Base-by-base conservation (phyloP, 2,888 invertebrate species). In the Spatulosminthurus flaviceps region DNA sequence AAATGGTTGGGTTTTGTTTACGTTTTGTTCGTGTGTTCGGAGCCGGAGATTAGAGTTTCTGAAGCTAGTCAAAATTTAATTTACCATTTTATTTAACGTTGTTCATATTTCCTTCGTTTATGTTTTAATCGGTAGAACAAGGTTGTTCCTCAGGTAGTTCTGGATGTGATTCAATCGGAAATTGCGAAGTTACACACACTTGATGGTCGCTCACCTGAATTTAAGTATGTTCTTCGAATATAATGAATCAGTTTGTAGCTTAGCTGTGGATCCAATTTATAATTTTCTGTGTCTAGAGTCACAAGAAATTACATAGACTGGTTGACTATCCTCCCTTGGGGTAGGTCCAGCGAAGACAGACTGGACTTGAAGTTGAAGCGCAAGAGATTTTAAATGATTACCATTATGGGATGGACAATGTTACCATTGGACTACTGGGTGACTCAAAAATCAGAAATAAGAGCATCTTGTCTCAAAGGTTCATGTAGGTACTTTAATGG, bases 281-380 rank as follows among this genome's bases (percentile, higher is more conserved):
- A n/a, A n/a, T 34, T 34, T 34, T 34, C 24, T 1, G 69, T 0
- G 34, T 60, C 43, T 86, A 97, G 97, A 88, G 98, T 98, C 0
- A 98, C 98, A 0, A 91, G 99, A 67, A 99, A 99, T 89, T 99
- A 99, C 89, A 91, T 99, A n/a, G 99, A 99, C 88, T 99, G 99
- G 99, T 89, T 99, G 81, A 98, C 99, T 0, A 93, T 93, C 1
- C 89, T 99, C 79, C 99, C 99, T 0, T 99, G 99, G 99, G 98
- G 99, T 4, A 90, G 95, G 64, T 93, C 92, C 24, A 97, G 96
- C 81, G 90, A 93, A 84, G 99, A 99, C 88, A 97, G 95, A 88
- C 89, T 98, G 69, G 94, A 96, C 86, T 88, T 99, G 24, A 91
- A 92, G n/a, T 91, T 92, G n/a, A n/a, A 86, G 99, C 99, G 0